Base-by-base conservation (phyloP, 1,140 invertebrate species). In the Epicauta chinensis region DNA sequence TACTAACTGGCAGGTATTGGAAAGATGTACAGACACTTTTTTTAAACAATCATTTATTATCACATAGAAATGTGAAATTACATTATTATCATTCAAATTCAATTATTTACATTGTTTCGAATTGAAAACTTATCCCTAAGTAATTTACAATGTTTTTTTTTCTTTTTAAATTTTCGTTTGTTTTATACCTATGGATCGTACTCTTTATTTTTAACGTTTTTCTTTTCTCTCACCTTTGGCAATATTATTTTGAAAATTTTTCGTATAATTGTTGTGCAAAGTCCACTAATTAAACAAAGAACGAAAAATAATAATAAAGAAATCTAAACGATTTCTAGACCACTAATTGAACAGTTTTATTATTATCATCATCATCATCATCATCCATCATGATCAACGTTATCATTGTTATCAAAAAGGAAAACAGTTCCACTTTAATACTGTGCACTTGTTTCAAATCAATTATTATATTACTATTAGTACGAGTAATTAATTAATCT, bases 131-230 rank as follows among this genome's bases (percentile, higher is more conserved):
- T 47, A 49, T 49, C 30, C 30, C 39, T 51, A 49, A 23, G 39
- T 45, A 55, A 59, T 59, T 41, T 55, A 55, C 53, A 59, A 43
- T 50, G 37, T 48, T 49, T 39, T 38, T 36, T 38, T 36, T 47
- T 58, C 41, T 46, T 39, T 59, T 59, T 59, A 49, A 53, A 55
- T 55, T 43, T 51, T 55, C 53, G 56, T 43, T 55, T 55, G 35
- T 34, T 39, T 39, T 49, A 16, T 39, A 48, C 29, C 17, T 30
- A 51, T 23, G 23, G 23, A 23, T 23, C 7, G n/a, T n/a, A n/a
- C n/a, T n/a, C n/a, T n/a, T n/a, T n/a, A n/a, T n/a, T n/a, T 5
- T 38, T 16, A 38, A 16, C 35, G 17, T 12, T 17, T 47, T 16
- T 38, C 15, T n/a, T n/a, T n/a, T n/a, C n/a, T n/a, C n/a, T n/a